Conservation (phyloP, 2,797 vertebrate genomes). For the Phoebastria nigripes region DNA sequence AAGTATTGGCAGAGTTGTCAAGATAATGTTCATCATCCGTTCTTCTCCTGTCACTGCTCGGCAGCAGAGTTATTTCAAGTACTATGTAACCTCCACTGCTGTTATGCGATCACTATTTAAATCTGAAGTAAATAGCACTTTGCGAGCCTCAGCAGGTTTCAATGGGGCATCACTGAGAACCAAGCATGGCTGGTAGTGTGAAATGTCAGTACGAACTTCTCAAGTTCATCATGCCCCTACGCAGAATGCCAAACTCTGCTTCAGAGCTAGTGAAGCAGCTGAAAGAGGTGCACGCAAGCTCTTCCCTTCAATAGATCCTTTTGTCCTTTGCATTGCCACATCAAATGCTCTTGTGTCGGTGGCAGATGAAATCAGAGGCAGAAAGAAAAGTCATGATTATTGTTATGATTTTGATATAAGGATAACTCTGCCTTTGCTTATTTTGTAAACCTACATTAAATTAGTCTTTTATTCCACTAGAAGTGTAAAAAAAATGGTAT, state of each 20-base stretch:
- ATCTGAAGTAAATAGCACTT: not conserved
- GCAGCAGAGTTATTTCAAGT: not conserved
- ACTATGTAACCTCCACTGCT: not conserved
- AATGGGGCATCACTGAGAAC: not conserved
- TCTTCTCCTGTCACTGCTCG: not conserved
- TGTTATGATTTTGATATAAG: not conserved
- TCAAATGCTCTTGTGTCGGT: not conserved
- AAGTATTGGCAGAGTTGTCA: conserved; percentile 16
- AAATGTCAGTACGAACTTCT: not conserved
- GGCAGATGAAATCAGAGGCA: not conserved
- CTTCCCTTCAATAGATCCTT: not conserved
- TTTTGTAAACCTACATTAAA: not conserved
- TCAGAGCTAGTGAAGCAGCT: not conserved
- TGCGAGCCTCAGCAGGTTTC: rapidly evolving
- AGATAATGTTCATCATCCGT: not conserved
- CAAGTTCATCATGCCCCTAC: not conserved
- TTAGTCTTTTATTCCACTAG: not conserved
- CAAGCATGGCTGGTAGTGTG: rapidly evolving
- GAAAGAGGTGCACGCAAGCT: not conserved
- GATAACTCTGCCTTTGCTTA: not conserved
- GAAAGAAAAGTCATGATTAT: not conserved
- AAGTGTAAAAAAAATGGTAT: not conserved
- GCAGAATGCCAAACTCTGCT: not conserved
- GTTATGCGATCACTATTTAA: not conserved
- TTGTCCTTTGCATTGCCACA: not conserved